A percentile compares a stretch with the other conserved stretches of the same genome.
These are phyloP conservation scores for Drosophila mayaguana DNA, from an alignment of 2,888 invertebrate genomes.

Conservation along the genomic window DNA sequence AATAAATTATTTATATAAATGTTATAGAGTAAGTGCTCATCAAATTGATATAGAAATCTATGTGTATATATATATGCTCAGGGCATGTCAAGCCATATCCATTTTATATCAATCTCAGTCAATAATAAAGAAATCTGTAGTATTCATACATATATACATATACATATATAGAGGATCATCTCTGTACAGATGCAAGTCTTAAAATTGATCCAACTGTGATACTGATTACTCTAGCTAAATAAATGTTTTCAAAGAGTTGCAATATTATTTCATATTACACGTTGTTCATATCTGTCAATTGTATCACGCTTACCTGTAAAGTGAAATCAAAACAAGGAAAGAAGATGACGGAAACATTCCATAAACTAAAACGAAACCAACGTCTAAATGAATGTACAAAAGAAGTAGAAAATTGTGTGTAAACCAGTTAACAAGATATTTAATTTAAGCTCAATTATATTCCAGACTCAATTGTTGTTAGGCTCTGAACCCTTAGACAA, in stretches of 20 bases:
- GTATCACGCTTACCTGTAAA: neutral
- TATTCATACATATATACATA: slow-evolving; percentile 8
- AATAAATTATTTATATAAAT: slow-evolving; percentile 18
- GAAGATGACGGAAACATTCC: neutral
- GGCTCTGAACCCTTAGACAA: neutral
- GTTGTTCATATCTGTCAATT: slow-evolving; percentile 15
- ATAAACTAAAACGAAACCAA: slow-evolving; percentile 36
- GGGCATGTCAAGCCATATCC: slow-evolving; percentile 46
- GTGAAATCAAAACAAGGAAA: neutral
- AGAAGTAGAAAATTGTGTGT: slow-evolving; percentile 9
- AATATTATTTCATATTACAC: slow-evolving; percentile 9
- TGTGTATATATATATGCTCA: slow-evolving; percentile 39
- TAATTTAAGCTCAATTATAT: slow-evolving; percentile 19
- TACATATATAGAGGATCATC: neutral
- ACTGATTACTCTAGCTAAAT: slow-evolving; percentile 42
- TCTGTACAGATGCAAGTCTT: slow-evolving; percentile 27
- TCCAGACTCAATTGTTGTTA: slow-evolving; percentile 13
- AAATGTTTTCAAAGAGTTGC: slow-evolving; percentile 32
- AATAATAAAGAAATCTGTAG: slow-evolving; percentile 10
- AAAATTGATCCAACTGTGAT: slow-evolving; percentile 50
- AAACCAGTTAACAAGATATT: slow-evolving; percentile 45
- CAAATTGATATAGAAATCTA: slow-evolving; percentile 35
- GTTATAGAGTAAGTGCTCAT: slow-evolving; percentile 20
- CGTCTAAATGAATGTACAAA: slow-evolving; percentile 40
- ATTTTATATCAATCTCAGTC: slow-evolving; percentile 13